These are phyloP conservation scores for Sebastes umbrosus DNA, from an alignment of 2,797 vertebrate genomes.

Conservation along the genomic window DNA sequence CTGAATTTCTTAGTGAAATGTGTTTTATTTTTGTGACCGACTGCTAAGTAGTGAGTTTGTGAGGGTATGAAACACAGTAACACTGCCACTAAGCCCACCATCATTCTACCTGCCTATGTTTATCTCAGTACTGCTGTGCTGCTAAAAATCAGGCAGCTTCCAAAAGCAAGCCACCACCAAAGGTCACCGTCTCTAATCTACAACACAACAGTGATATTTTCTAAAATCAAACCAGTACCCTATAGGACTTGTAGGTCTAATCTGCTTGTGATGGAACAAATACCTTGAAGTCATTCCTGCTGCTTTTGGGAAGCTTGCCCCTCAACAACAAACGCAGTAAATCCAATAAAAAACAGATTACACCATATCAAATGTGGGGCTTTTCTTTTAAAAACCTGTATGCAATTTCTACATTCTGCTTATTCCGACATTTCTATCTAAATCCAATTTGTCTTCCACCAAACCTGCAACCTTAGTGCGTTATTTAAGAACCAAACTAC, in stretches of 20 bases:
- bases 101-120: neutral
- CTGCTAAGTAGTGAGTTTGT: conserved; percentile 10
- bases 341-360: conserved; percentile 16
- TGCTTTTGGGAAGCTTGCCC: conserved; percentile 12
- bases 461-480: conserved; percentile 31
- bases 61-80: conserved; percentile 34
- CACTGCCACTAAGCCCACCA: conserved; percentile 62
- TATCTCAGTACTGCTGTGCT: neutral
- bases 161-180: neutral
- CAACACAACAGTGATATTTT: neutral
- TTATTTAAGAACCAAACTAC: conserved; percentile 11
- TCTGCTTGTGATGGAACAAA: conserved; percentile 16
- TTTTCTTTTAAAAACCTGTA: conserved; percentile 18
- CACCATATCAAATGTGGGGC: conserved; percentile 33
- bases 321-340: neutral
- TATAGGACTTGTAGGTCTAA: neutral
- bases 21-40: conserved; percentile 18
- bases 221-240: neutral
- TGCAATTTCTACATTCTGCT: conserved; percentile 20
- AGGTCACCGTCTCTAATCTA: neutral
- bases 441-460: neutral
- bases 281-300: neutral
- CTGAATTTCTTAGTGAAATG: conserved; percentile 12
- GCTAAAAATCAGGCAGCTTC: conserved; percentile 1
- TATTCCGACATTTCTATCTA: neutral